Evolutionary conservation across 1,140 invertebrate species (phyloP), one percentile per base, ranked within the genome.

Genomic region (Microplitis demolitor): DNA sequence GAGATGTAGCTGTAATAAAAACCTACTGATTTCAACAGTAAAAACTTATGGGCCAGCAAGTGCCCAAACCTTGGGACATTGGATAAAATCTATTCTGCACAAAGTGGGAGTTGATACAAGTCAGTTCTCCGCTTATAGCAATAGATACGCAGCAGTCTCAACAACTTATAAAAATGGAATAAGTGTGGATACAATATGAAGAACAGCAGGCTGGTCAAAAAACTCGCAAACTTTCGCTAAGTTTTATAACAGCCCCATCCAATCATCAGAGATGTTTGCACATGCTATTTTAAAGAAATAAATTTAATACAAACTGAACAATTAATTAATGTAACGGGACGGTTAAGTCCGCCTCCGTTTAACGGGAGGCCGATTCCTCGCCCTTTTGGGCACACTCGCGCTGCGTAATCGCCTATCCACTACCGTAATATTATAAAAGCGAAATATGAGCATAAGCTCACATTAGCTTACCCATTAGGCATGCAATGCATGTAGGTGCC

Each of bases 51-150:
- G 13, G 9, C 63, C 39, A 2, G 74, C 73, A 33, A 62, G 54
- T 4, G 5, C 76, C 5, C 75, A 77, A 70, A 75, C 69, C 3
- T 68, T 78, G 5, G 66, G 66, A n/a, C 39, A 69, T 35, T 73
- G 72, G 72, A 39, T 73, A 0, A 73, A 73, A 58, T 62, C 58
- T 4, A 35, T 51, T 1, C 13, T 73, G 1, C 33, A 31, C 5
- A 73, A 63, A 63, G 54, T 39, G 13, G 60, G 67, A 16, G 13
- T 73, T 5, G 33, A 69, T 53, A 73, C 66, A 3, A 24, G 54
- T 13, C 39, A 73, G 34, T 73, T 69, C 54, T 58, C 66, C 3
- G 66, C 66, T 13, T 69, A 69, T 14, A 69, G 66, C 58, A 69
- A 60, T 3, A 33, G 24, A 64, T 45, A 62, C 33, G 72, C 72